Conservation (phyloP, 1,140 invertebrate genomes). For the Danaus melanippus region DNA sequence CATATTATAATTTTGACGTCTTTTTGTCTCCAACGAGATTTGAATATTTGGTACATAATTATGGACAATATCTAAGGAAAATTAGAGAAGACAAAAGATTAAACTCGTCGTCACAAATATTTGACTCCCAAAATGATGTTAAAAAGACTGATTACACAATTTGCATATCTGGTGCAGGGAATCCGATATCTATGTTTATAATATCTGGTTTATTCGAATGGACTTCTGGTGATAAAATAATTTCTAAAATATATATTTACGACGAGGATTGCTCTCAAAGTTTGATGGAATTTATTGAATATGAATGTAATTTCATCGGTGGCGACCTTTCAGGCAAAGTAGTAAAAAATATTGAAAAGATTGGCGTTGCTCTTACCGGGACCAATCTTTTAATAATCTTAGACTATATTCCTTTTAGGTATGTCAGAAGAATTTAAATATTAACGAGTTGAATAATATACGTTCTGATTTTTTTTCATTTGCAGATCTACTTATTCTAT, state of each 20-base stretch:
- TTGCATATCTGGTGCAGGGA: slow-evolving; percentile 47
- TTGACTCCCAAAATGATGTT: slow-evolving; percentile 12
- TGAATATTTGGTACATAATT: slow-evolving; percentile 48
- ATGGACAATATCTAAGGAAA: slow-evolving; percentile 47
- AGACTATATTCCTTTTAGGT: slow-evolving; percentile 54
- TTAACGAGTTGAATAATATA: slow-evolving; percentile 6
- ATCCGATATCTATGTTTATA: slow-evolving; percentile 43
- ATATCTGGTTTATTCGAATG: slow-evolving; percentile 47
- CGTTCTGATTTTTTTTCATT: neutral
- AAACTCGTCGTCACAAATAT: slow-evolving; percentile 13
- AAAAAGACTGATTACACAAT: slow-evolving; percentile 30
- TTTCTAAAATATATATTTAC: slow-evolving; percentile 52
- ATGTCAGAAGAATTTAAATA: slow-evolving; percentile 19
- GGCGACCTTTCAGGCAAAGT: slow-evolving; percentile 39
- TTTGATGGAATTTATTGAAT: slow-evolving; percentile 48
- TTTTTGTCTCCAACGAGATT: slow-evolving; percentile 56
- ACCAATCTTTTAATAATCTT: slow-evolving; percentile 52
- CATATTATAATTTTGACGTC: slow-evolving; percentile 72
- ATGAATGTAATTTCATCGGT: slow-evolving; percentile 45
- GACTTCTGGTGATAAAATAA: slow-evolving; percentile 22
- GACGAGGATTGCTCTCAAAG: slow-evolving; percentile 34
- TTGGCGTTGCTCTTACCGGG: slow-evolving; percentile 52
- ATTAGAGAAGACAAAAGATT: slow-evolving; percentile 24
- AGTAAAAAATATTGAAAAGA: slow-evolving; percentile 49
- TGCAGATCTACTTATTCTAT: slow-evolving; percentile 27